Conservation (phyloP, 2,888 invertebrate genomes). For the Agriotes lineatus region DNA sequence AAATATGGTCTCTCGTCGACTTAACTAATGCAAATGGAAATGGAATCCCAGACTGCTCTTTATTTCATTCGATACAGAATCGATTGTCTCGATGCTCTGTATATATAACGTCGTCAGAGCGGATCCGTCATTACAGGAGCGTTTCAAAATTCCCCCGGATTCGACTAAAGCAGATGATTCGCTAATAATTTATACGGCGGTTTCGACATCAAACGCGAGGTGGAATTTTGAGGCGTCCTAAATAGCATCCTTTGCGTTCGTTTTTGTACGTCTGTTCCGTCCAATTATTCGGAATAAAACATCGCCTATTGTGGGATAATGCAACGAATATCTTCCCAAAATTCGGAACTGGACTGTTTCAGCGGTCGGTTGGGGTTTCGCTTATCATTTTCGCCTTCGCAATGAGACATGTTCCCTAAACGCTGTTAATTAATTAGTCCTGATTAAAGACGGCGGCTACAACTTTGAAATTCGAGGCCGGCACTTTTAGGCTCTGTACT, state of each 20-base stretch:
- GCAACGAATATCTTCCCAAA: conserved; percentile 21
- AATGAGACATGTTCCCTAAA: no score
- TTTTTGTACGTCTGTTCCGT: conserved; percentile 19
- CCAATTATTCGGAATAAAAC: conserved; percentile 32
- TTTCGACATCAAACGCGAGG: conserved; percentile 26
- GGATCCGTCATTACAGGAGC: conserved; percentile 22
- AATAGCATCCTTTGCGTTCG: conserved; percentile 15
- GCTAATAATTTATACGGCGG: conserved; percentile 33
- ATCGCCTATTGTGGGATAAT: conserved; percentile 21
- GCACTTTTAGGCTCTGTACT: no score
- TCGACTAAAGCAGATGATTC: conserved; percentile 27
- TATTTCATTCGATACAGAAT: conserved; percentile 41
- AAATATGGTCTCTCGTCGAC: conserved; percentile 45
- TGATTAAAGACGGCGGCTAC: no score
- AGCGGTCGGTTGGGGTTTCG: background rate
- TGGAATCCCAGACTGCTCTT: conserved; percentile 44
- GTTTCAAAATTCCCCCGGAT: conserved; percentile 20
- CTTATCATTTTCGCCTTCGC: no score
- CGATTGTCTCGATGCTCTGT: conserved; percentile 29
- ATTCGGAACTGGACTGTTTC: no score
- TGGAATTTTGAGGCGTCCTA: conserved; percentile 23
- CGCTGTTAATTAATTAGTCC: no score
- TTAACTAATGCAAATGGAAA: conserved; percentile 49
- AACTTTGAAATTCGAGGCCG: no score
- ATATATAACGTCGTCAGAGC: conserved; percentile 11